Evolutionary conservation across 2,797 vertebrate species (phyloP), one percentile per base, ranked within the genome.

Genomic region (Dipus sagitta): DNA sequence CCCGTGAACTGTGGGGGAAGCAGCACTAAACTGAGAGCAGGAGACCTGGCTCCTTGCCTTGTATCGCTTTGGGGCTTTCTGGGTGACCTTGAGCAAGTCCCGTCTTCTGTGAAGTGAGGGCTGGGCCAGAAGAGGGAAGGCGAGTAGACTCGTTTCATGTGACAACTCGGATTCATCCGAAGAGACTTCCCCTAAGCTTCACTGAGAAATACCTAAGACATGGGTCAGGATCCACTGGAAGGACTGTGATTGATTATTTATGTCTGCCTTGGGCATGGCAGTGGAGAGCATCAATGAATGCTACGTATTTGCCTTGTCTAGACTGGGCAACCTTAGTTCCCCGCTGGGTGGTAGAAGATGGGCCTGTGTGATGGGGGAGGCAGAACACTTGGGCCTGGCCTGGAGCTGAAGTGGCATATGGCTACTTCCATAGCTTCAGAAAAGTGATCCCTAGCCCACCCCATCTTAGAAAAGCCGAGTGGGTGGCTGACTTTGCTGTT

Each of bases 241-340:
- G 68, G 74, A 23, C 71, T 80, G 75, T 6, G 38, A 71, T 68
- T 1, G 77, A 82, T 95, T 72, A 65, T 42, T 95, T 91, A 76
- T 88, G 84, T 90, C 85, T 95, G 78, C 23, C 24, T 1, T n/a
- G 21, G 64, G 18, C 26, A 8, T 38, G 38, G 84, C 52, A 17
- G 0, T 8, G 42, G 67, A 79, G 38, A 68, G 17, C 32, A 11
- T 54, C 15, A 60, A 1, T 4, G 54, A 72, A 28, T 60, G 8
- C 54, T 68, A 52, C 52, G 23, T 68, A 2, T 74, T 68, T 11
- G 15, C 7, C 30, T 83, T 54, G 72, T 20, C 23, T 85, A 26
- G 38, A 32, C 60, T 32, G 21, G 76, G 72, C 47, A 32, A 70
- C 60, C 86, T 72, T n/a, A 15, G 24, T 62, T 83, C 64, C 83